Conservation (phyloP, 1,140 invertebrate genomes). For the Drosophila bocki region DNA sequence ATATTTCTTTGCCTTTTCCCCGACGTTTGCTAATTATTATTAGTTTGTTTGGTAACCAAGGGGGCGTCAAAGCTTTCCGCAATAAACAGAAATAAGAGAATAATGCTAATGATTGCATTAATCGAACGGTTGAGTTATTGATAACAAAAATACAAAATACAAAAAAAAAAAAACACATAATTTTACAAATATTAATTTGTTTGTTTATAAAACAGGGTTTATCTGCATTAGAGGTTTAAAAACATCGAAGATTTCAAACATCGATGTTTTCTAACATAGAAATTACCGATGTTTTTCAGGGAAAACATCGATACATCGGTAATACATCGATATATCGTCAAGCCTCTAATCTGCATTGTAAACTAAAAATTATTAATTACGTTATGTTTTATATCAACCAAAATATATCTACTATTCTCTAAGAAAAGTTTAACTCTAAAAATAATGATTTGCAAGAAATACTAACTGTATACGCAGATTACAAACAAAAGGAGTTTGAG, state of each 20-base stretch:
- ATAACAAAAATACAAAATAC: neutral
- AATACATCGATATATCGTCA: too few relatives aligned
- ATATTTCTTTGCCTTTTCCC: neutral
- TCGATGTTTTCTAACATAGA: too few relatives aligned
- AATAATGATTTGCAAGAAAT: too few relatives aligned
- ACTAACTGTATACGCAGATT: neutral
- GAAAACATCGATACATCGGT: too few relatives aligned
- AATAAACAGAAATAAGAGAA: slow-evolving; percentile 17
- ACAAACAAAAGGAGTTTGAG: neutral
- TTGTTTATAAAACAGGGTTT: neutral
- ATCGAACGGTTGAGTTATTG: neutral
- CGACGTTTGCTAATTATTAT: slow-evolving; percentile 27
- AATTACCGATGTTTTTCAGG: too few relatives aligned
- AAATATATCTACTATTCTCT: neutral
- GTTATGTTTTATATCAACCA: neutral
- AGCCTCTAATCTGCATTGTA: neutral
- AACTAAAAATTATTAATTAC: slow-evolving; percentile 20
- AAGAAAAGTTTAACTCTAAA: neutral
- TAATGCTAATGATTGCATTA: slow-evolving; percentile 21
- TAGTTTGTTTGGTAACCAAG: slow-evolving; percentile 41
- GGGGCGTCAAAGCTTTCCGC: slow-evolving; percentile 43
- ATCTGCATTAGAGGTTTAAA: too few relatives aligned
- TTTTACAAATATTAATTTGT: neutral
- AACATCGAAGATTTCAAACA: too few relatives aligned
- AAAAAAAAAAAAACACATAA: neutral